Conservation (phyloP, 2,888 invertebrate genomes). For the Aquatica leii region DNA sequence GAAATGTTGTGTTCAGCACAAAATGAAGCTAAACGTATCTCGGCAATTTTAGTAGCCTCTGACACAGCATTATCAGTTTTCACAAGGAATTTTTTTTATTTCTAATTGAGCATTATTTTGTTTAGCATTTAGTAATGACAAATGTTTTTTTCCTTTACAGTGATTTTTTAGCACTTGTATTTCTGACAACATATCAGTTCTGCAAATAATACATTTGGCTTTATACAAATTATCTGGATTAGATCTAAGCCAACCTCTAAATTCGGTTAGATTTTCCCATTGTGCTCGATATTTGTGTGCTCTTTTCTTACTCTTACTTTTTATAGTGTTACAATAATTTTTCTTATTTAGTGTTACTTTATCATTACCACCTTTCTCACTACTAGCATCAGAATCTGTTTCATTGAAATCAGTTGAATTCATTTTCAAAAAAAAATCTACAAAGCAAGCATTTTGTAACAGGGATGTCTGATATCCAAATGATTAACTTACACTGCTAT, state of each 20-base stretch:
- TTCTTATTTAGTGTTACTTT: too few relatives aligned
- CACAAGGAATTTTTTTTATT: not conserved
- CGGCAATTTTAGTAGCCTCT: not conserved
- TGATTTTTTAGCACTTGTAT: not conserved
- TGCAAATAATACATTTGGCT: not conserved
- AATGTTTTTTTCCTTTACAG: not conserved
- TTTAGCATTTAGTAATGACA: not conserved
- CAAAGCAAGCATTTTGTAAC: not conserved
- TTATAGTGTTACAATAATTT: conserved; percentile 2
- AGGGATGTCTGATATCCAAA: not conserved
- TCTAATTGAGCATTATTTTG: not conserved
- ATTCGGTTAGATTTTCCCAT: conserved; percentile 2
- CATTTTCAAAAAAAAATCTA: not conserved
- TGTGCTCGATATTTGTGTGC: conserved; percentile 1
- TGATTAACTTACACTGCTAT: not conserved
- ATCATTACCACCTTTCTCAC: too few relatives aligned
- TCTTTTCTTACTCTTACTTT: conserved; percentile 2
- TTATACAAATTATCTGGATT: not conserved
- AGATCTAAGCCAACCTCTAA: not conserved
- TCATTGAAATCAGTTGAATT: not conserved
- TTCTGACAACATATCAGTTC: not conserved
- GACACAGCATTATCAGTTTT: not conserved
- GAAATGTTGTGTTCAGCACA: not conserved
- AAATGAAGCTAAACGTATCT: too few relatives aligned
- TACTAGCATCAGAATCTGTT: too few relatives aligned